phyloP scores from a whole-genome alignment of 2,888 invertebrate species.

The Drosophila nigricruria region DNA sequence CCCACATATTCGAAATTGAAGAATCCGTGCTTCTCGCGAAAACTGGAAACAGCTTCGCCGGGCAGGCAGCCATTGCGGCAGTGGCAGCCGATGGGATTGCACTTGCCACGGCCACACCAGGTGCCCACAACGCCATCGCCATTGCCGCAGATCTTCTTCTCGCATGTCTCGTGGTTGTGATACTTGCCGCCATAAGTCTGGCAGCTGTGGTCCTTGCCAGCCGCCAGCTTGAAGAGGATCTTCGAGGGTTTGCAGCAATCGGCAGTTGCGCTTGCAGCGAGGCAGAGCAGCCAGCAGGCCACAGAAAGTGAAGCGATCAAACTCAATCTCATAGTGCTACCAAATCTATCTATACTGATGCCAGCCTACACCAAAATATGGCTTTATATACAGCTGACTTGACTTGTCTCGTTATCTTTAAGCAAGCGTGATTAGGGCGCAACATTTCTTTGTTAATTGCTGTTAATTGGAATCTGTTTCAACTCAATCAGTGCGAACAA shows the following conservation, averaged over 20 bases:
- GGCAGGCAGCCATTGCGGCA: conserved; percentile 45
- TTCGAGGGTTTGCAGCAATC: conserved; percentile 51
- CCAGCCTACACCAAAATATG: background rate
- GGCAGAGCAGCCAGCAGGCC: conserved; percentile 27
- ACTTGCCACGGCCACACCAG: conserved; percentile 47
- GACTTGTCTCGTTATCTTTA: background rate
- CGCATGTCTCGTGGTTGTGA: conserved; percentile 32
- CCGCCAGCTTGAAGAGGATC: conserved; percentile 40
- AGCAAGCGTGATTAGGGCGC: background rate
- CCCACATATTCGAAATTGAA: conserved; percentile 46
- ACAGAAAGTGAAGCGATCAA: background rate
- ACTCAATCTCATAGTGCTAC: conserved; percentile 7
- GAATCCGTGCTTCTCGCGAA: conserved; percentile 38
- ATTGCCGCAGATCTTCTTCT: conserved; percentile 45
- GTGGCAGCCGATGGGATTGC: conserved; percentile 46
- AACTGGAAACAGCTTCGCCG: conserved; percentile 26
- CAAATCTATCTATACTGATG: background rate
- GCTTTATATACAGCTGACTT: conserved; percentile 13
- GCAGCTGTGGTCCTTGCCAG: conserved; percentile 18
- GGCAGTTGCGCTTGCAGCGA: conserved; percentile 18
- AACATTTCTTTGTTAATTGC: conserved; percentile 16
- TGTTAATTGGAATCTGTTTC: conserved; percentile 5
- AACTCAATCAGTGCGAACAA: background rate
- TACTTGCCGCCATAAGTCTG: conserved; percentile 49
- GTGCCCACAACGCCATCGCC: conserved; percentile 34